Base-by-base conservation (phyloP, 2,113 vertebrate species). In the Lathamus discolor region DNA sequence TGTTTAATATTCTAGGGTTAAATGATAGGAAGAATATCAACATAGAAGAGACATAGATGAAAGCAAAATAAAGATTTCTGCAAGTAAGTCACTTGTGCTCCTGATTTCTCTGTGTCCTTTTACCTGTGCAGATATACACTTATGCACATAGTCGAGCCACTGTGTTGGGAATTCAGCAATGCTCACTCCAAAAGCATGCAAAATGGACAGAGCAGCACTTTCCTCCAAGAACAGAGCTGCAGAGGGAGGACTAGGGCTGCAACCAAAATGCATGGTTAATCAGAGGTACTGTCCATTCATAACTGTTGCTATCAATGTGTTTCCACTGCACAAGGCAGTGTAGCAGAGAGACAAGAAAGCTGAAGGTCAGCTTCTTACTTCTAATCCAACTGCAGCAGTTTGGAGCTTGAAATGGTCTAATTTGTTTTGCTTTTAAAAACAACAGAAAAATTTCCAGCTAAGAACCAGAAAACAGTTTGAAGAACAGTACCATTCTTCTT, bases 351-450 rank as follows among this genome's bases (percentile, higher is more conserved):
- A 73, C 33, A 68, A 31, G 31, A 76, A 88, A 90, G 31, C 35
- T 76, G 79, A 93, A 93, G 52, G 44, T 90, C 75, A 92, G 24
- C 49, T 93, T 90, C 49, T n/a, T 90, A 23, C 27, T 88, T 77
- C 46, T 52, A 77, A 86, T 54, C 18, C 31, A 94, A 39, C 54
- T 81, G 28, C 61, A 81, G 54, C 51, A 75, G 51, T 81, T 35
- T 78, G 46, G 22, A 77, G 4, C 43, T 64, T 81, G 46, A 76
- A 93, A 74, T 61, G 16, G 12, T 86, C 28, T 83, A 80, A 70
- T 95, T 90, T 84, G 43, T 78, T 61, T 75, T 92, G 37, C 22
- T 86, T 97, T 90, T 86, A 92, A 90, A 78, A 93, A 87, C 37
- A 37, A 24, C 11, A 77, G 80, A 84, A 90, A 82, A 62, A 6